phyloP scores from a whole-genome alignment of 2,797 vertebrate species.

The Columba guinea region DNA sequence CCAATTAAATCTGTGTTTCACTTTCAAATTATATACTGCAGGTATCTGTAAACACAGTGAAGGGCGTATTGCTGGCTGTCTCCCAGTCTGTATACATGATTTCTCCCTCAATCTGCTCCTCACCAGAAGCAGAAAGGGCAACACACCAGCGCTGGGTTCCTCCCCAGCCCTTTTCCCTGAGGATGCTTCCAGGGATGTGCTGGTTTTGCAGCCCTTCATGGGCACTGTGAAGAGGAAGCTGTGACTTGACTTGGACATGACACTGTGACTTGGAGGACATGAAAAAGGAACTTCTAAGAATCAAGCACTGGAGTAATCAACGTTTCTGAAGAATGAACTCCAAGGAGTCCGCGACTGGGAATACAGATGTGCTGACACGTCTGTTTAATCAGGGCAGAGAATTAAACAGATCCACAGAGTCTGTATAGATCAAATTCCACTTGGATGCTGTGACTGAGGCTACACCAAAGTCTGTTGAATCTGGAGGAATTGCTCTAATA shows the following conservation, averaged over 20 bases:
- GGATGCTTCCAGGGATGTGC: fast-evolving
- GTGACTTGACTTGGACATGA: too few species aligned
- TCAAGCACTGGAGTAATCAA: background rate
- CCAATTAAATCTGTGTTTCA: background rate
- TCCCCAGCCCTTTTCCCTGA: background rate
- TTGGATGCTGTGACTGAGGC: background rate
- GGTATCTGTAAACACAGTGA: background rate
- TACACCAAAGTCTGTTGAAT: background rate
- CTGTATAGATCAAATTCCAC: background rate
- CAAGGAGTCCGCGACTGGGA: background rate
- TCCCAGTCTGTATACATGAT: background rate
- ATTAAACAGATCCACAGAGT: background rate
- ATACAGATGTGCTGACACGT: background rate
- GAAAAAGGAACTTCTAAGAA: background rate
- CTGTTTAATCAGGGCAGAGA: background rate
- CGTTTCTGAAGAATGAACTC: background rate
- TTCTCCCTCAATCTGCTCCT: fast-evolving
- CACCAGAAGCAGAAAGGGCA: background rate
- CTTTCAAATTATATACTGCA: background rate
- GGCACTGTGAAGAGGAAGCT: background rate
- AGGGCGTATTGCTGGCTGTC: background rate
- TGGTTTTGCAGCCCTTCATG: background rate
- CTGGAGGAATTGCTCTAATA: background rate
- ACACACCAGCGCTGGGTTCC: background rate
- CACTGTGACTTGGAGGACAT: fast-evolving